These are phyloP conservation scores for Mirza zaza DNA, from an alignment of 2,113 vertebrate genomes.

Conservation along the genomic window DNA sequence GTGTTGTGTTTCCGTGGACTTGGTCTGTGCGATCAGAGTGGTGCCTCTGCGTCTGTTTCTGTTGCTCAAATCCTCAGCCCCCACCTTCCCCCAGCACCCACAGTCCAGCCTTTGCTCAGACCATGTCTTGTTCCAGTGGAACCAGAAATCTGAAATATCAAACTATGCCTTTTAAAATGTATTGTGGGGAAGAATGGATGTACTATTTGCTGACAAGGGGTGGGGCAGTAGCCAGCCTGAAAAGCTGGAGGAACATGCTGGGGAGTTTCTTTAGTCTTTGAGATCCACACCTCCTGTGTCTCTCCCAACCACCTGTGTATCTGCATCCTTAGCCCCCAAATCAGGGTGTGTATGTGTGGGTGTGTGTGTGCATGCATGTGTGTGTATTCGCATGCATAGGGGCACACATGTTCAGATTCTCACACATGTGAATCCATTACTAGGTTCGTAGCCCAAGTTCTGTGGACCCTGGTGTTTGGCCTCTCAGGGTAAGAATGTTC, in stretches of 20 bases:
- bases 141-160: not conserved
- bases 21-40: no score
- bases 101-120: not conserved
- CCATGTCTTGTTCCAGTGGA: not conserved
- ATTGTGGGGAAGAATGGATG: not conserved
- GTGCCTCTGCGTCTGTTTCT: not conserved
- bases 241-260: not conserved
- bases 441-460: not conserved
- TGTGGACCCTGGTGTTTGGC: not conserved
- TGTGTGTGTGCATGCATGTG: not conserved
- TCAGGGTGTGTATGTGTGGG: not conserved
- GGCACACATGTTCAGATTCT: not conserved
- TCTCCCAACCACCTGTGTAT: not conserved
- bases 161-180: not conserved
- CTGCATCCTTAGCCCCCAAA: not conserved
- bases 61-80: not conserved
- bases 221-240: not conserved
- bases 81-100: rapidly evolving
- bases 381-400: no score
- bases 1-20: no score
- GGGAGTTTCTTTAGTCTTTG: not conserved
- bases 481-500: not conserved
- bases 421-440: not conserved
- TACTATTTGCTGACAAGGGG: not conserved
- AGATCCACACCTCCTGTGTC: not conserved